Evolutionary conservation across 2,888 invertebrate genomes (phyloP).

Genomic region (Calliphora vomitoria): DNA sequence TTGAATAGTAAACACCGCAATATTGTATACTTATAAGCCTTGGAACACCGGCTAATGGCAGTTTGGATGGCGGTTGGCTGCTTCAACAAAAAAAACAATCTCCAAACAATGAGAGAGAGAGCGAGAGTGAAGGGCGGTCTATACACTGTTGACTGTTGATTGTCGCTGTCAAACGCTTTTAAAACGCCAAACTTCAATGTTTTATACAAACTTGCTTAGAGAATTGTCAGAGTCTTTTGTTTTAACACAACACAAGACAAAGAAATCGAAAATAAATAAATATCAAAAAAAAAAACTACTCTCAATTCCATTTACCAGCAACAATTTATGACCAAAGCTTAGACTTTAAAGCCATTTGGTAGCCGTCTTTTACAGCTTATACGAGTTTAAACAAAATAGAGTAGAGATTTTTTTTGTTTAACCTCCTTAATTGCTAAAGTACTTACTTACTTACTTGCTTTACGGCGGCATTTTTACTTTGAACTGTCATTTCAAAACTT

Average conservation of each 20-base stretch:
- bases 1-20: constrained; percentile 60
- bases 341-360: constrained; percentile 53
- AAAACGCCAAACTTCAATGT: constrained; percentile 79
- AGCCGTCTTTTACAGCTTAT: not conserved
- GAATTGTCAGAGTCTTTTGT: constrained; percentile 65
- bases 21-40: constrained; percentile 26
- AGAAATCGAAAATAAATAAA: constrained; percentile 42
- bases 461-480: constrained; percentile 79
- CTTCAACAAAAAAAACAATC: not conserved
- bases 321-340: constrained; percentile 67
- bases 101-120: constrained; percentile 13
- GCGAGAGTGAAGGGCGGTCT: constrained; percentile 65
- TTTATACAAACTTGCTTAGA: constrained; percentile 56
- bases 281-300: constrained; percentile 45
- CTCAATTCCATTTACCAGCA: constrained; percentile 65
- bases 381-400: constrained; percentile 37
- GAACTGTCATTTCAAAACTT: constrained; percentile 83
- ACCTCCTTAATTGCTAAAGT: constrained; percentile 66
- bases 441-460: constrained; percentile 25
- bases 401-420: constrained; percentile 29
- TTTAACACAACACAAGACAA: constrained; percentile 57
- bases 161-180: constrained; percentile 83
- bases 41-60: constrained; percentile 44
- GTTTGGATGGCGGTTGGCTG: constrained; percentile 44
- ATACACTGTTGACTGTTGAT: constrained; percentile 66